Evolutionary conservation across 1,140 invertebrate genomes (phyloP), one percentile per base, ranked within the genome.

Genomic region (Ceratosolen solmsi): DNA sequence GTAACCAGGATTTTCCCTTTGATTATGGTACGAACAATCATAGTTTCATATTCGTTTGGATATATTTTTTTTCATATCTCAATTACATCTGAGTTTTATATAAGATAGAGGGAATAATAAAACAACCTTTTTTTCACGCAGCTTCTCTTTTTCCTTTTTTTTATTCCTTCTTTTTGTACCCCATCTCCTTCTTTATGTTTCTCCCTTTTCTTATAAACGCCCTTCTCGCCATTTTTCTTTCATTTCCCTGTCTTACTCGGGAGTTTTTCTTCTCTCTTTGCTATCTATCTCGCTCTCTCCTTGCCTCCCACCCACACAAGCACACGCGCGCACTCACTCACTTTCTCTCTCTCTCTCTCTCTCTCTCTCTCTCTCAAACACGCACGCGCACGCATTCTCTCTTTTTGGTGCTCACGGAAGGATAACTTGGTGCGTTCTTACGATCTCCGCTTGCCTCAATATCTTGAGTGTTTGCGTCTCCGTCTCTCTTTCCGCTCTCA

Each of bases 371-470:
- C n/a, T n/a, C n/a, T n/a, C n/a, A 46, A 46, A 46, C 41, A 46
- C 41, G 41, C 41, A 46, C 41, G 41, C 41, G 5, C 41, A 46
- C 5, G 13, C 13, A n/a, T n/a, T 46, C 13, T 46, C 17, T 54
- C 20, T 22, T 15, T 2, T 68, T 1, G 63, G 63, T 68, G 20
- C 17, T 17, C 25, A 68, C 13, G 36, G 33, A 68, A 71, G 84
- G 84, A 86, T 86, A 86, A 85, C 84, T 86, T 83, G 79, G 82
- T 81, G 84, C 84, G 77, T 84, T 82, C 85, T 87, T 87, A 87
- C 86, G 84, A 86, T 86, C 85, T 71, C 25, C n/a, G 82, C 85
- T 88, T 85, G 82, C 72, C 85, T 84, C 86, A 88, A 88, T 87
- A 87, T 88, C 86, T 85, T 86, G 79, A 54, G 60, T 83, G 79